Evolutionary conservation across 2,113 vertebrate genomes (phyloP).

Genomic region (Etheostoma cragini): DNA sequence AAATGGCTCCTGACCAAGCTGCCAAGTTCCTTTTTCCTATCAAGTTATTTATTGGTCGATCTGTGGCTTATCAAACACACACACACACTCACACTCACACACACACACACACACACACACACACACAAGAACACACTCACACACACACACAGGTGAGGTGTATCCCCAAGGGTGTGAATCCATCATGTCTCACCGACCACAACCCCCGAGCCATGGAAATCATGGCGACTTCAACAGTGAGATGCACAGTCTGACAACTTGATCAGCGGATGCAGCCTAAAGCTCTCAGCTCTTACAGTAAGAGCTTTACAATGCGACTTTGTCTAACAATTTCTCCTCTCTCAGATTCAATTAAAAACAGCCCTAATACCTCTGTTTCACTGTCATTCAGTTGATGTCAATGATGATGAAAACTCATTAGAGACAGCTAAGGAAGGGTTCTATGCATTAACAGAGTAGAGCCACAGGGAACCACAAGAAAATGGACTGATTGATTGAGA

Average conservation of each 20-base stretch:
- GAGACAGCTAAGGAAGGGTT: constrained; percentile 56
- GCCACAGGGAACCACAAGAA: constrained; percentile 70
- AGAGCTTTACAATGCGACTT: constrained; percentile 54
- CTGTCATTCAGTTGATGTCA: constrained; percentile 65
- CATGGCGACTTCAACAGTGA: constrained; percentile 35
- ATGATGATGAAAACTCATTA: constrained; percentile 76
- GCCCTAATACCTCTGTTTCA: constrained; percentile 55
- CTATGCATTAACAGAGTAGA: constrained; percentile 52
- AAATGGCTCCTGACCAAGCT: constrained; percentile 51
- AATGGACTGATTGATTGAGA: constrained; percentile 71
- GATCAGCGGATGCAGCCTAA: constrained; percentile 52
- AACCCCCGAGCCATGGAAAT: constrained; percentile 44
- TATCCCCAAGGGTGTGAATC: constrained; percentile 43
- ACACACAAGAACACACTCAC: constrained; percentile 27
- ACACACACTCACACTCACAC: not conserved
- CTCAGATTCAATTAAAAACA: constrained; percentile 72
- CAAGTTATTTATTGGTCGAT: constrained; percentile 49
- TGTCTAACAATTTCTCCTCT: constrained; percentile 51
- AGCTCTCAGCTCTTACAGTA: constrained; percentile 35
- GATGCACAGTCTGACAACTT: constrained; percentile 56
- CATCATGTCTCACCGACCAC: constrained; percentile 58
- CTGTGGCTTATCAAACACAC: constrained; percentile 30
- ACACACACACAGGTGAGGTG: constrained; percentile 38
- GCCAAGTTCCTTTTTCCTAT: constrained; percentile 31
- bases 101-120: constrained; percentile 25